Evolutionary conservation across 2,113 vertebrate species (phyloP).

Genomic region (Eurypyga helias): DNA sequence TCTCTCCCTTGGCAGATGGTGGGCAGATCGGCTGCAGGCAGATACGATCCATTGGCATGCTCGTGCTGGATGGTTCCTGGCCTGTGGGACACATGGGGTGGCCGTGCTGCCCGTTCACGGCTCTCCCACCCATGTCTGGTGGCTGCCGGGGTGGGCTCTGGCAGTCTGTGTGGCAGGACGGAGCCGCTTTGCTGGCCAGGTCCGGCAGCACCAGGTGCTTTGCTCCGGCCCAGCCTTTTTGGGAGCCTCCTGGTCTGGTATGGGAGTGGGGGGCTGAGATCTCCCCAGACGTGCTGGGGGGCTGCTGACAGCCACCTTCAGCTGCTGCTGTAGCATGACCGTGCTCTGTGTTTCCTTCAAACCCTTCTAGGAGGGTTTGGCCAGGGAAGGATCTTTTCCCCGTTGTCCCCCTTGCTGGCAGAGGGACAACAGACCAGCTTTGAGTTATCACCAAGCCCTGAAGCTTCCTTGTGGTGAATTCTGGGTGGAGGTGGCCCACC

Average conservation of each 20-base stretch:
- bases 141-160: neutral
- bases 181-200: neutral
- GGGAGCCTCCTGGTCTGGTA: neutral
- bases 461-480: neutral
- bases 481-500: neutral
- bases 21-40: neutral
- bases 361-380: neutral
- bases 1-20: fast-evolving
- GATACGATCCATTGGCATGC: fast-evolving
- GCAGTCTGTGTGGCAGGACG: neutral
- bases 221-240: neutral
- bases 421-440: neutral
- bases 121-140: neutral
- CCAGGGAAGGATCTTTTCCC: neutral
- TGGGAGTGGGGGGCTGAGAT: neutral
- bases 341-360: neutral
- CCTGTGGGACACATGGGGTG: fast-evolving
- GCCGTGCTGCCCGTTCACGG: fast-evolving
- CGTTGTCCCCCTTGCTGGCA: neutral
- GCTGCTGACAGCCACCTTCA: neutral
- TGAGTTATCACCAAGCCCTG: neutral
- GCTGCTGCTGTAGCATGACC: neutral
- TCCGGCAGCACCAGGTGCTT: neutral
- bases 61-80: fast-evolving
- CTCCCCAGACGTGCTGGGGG: fast-evolving